Percentiles rank a stretch among this genome's conserved stretches.
These are phyloP conservation scores for Zeugodacus cucurbitae DNA, from an alignment of 1,140 invertebrate genomes.

Conservation along the genomic window DNA sequence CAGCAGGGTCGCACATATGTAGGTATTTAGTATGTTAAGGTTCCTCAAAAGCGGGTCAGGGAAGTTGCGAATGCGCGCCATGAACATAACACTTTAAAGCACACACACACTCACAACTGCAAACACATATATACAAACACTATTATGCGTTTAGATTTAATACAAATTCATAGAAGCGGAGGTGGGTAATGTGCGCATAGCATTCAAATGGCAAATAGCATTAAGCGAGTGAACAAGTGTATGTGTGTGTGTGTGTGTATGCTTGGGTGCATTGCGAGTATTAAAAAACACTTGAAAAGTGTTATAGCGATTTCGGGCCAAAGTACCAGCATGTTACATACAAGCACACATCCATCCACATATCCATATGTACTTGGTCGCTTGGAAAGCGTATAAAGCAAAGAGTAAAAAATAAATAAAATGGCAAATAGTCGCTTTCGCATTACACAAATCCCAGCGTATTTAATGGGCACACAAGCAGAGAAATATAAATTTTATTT, in stretches of 20 bases:
- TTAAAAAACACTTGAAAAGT: conserved; percentile 37
- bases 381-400: neutral
- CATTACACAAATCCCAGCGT: conserved; percentile 15
- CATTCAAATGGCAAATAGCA: conserved; percentile 26
- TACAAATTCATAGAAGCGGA: neutral
- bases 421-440: neutral
- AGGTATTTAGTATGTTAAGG: conserved; percentile 35
- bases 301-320: neutral
- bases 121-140: neutral
- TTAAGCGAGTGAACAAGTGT: neutral
- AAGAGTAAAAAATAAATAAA: neutral
- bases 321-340: neutral
- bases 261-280: neutral
- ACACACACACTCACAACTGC: neutral
- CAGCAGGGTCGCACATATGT: conserved; percentile 25
- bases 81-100: conserved; percentile 7
- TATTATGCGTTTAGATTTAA: neutral
- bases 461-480: neutral
- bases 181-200: neutral
- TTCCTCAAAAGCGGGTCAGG: neutral
- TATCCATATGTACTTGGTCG: neutral
- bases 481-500: neutral
- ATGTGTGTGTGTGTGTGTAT: neutral
- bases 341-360: neutral
- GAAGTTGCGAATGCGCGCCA: neutral